Evolutionary conservation across 2,888 invertebrate genomes (phyloP), one percentile per base, ranked within the genome.

Genomic region (Tyria jacobaeae): DNA sequence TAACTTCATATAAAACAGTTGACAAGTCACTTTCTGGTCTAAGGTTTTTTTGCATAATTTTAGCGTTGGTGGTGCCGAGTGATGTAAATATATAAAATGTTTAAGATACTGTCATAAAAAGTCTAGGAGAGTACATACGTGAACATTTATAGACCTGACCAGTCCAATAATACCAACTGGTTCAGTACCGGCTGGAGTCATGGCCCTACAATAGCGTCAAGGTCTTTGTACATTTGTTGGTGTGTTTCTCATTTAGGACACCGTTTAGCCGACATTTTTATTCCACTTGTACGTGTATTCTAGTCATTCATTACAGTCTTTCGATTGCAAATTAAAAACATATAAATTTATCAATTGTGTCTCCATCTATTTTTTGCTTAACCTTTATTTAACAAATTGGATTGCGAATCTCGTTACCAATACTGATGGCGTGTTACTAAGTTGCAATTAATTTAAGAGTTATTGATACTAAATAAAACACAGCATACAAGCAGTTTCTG

Each of bases 201-300:
- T 64, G 68, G 77, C 75, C 66, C 71, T 24, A 71, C 71, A 74
- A 71, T 71, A n/a, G 57, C 52, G 55, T 64, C 66, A 74, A 76
- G 68, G 75, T 63, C 71, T 37, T 65, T 27, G 25, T 21, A 25
- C 12, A 41, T 59, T 27, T 15, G 35, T 53, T 34, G 34, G 51
- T 27, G 25, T 54, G 34, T 15, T n/a, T 52, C 44, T 55, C 34
- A 60, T 70, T 73, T 66, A 14, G 60, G 17, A 61, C 61, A 37
- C 17, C 57, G 44, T 51, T 35, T 73, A 56, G 70, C 71, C 67
- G 63, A 76, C 60, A 66, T 70, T 62, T 70, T 65, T 60, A 62
- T 67, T 60, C 39, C 37, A 66, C 59, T 34, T 25, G 62, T 64
- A 37, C 76, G 58, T 69, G 73, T 59, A 35, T 62, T n/a, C 37